Evolutionary conservation across 2,888 invertebrate genomes (phyloP).

Genomic region (Coremacera marginata): DNA sequence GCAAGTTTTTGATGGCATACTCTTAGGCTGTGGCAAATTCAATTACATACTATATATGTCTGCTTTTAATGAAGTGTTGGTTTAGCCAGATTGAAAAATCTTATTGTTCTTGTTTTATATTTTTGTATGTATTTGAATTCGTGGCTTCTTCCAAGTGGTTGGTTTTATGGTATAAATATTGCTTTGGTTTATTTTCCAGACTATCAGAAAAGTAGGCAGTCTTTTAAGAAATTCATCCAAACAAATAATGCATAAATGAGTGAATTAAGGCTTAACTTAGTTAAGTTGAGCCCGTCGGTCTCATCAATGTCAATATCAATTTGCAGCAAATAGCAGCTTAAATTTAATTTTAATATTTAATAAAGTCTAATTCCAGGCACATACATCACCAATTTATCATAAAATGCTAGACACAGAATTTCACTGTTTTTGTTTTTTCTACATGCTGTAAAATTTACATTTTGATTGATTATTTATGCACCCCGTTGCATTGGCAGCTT

Average conservation of each 20-base stretch:
- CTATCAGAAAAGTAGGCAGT: background rate
- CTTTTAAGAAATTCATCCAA: background rate
- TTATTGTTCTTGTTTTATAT: too few species aligned
- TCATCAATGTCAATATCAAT: background rate
- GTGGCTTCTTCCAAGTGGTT: too few species aligned
- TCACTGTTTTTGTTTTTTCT: slow-evolving; percentile 20
- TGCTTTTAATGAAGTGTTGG: too few species aligned
- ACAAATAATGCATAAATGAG: background rate
- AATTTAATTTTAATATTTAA: slow-evolving; percentile 41
- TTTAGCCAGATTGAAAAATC: too few species aligned
- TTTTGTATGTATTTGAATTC: too few species aligned
- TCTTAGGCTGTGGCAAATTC: background rate
- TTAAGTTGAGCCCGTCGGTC: background rate
- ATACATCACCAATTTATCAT: background rate
- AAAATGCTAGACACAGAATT: slow-evolving; percentile 5
- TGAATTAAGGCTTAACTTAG: background rate
- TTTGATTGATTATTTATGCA: slow-evolving; percentile 55
- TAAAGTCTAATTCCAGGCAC: slow-evolving; percentile 27
- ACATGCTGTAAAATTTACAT: slow-evolving; percentile 50
- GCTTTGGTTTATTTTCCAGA: too few species aligned
- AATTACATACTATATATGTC: too few species aligned
- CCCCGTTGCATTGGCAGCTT: background rate
- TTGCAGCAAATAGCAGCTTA: slow-evolving; percentile 22
- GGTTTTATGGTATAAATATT: too few species aligned
- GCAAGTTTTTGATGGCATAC: background rate